phyloP scores from a whole-genome alignment of 92 coral and sea anemone species.

The Anthopleura xanthogrammica region DNA sequence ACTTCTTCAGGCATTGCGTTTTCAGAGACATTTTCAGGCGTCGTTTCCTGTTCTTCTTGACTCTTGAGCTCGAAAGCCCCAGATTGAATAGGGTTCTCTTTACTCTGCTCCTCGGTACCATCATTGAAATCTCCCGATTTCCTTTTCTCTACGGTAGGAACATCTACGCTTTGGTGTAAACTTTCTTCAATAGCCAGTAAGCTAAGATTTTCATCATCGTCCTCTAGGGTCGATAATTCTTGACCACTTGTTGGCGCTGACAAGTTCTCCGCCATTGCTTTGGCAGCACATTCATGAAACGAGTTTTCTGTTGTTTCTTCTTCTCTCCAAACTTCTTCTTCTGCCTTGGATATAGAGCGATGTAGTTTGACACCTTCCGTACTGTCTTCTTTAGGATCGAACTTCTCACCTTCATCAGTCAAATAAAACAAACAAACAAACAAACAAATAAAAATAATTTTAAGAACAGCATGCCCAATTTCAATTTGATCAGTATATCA shows the following conservation, averaged over 20 bases:
- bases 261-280: conserved; percentile 10
- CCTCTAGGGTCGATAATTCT: not conserved
- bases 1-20: conserved; percentile 39
- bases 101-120: not conserved
- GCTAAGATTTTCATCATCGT: not conserved
- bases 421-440: not conserved
- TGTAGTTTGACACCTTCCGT: conserved; percentile 47
- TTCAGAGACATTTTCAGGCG: not conserved
- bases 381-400: conserved; percentile 51
- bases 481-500: too few relatives aligned
- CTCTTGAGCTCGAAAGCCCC: not conserved
- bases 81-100: not conserved
- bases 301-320: conserved; percentile 17
- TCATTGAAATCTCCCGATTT: not conserved
- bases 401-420: conserved; percentile 20
- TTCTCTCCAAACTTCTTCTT: conserved; percentile 16
- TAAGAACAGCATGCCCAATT: too few relatives aligned
- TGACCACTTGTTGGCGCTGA: not conserved
- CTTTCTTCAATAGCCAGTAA: not conserved
- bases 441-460: not conserved
- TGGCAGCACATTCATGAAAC: conserved; percentile 10
- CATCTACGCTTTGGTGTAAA: too few relatives aligned
- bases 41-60: not conserved
- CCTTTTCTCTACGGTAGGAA: not conserved
- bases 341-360: conserved; percentile 21